A percentile compares a stretch with the other conserved stretches of the same genome.
These are phyloP conservation scores for Bubo bubo DNA, from an alignment of 2,113 vertebrate genomes.

Conservation along the genomic window DNA sequence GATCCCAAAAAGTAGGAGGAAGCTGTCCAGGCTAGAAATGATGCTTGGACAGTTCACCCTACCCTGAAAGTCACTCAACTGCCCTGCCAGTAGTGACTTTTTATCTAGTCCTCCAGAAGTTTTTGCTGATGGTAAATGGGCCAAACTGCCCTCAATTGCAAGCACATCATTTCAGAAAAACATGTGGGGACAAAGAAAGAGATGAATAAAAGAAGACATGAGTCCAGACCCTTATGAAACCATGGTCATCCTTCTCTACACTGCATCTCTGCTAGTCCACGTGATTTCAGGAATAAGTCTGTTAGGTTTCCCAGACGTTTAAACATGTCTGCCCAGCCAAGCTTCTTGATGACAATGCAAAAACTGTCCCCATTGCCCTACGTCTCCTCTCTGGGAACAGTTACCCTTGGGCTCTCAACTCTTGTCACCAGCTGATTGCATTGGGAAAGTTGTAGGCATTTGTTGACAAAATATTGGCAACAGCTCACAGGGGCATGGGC, in stretches of 20 bases:
- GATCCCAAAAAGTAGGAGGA: not conserved
- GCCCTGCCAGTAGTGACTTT: not conserved
- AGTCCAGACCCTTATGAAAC: not conserved
- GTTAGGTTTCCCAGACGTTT: not conserved
- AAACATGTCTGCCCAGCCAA: not conserved
- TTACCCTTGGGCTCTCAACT: not conserved
- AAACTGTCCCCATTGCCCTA: not conserved
- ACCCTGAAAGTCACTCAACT: not conserved
- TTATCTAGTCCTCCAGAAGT: not conserved
- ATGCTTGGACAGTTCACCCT: not conserved
- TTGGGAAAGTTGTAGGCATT: not conserved
- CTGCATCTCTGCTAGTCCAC: not conserved
- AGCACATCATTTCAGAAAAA: not conserved
- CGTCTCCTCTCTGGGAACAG: not conserved
- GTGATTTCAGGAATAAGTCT: not conserved
- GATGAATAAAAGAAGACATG: not conserved
- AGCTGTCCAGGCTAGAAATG: not conserved
- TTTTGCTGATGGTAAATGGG: not conserved
- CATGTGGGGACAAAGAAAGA: not conserved
- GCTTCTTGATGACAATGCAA: not conserved
- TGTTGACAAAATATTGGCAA: not conserved
- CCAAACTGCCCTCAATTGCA: not conserved
- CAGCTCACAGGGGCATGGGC: not conserved
- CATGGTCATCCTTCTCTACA: rapidly evolving
- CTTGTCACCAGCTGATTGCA: not conserved